A percentile compares a stretch with the other conserved stretches of the same genome.
phyloP scores from a whole-genome alignment of 2,797 vertebrate species.

The Masticophis lateralis region DNA sequence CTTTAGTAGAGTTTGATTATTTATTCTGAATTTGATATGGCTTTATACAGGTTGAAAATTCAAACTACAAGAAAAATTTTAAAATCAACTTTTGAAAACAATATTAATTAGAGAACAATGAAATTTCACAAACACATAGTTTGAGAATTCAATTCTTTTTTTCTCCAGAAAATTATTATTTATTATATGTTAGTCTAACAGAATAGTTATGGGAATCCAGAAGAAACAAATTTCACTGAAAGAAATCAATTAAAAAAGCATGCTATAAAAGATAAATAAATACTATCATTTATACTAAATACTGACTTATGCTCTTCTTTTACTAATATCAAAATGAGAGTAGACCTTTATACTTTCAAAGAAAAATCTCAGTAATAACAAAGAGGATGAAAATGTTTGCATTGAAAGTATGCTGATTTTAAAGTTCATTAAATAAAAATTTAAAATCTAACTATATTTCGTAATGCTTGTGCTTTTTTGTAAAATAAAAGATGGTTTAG shows the following conservation, averaged over 20 bases:
- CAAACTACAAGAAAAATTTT: conserved; percentile 56
- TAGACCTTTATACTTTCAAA: neutral
- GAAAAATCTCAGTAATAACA: neutral
- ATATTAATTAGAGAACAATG: conserved; percentile 53
- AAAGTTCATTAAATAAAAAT: neutral
- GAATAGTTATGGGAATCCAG: conserved; percentile 41
- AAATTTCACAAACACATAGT: conserved; percentile 43
- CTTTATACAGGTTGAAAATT: conserved; percentile 56
- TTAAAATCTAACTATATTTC: neutral
- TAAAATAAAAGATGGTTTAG: neutral
- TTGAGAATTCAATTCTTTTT: conserved; percentile 45
- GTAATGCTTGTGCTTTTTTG: neutral
- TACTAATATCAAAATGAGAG: neutral
- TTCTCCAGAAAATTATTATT: conserved; percentile 43
- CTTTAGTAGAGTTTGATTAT: conserved; percentile 38
- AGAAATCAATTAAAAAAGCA: neutral
- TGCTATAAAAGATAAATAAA: neutral
- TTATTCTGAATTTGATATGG: conserved; percentile 55
- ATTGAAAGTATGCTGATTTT: neutral
- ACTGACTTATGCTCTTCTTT: neutral
- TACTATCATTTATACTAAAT: neutral
- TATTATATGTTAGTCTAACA: conserved; percentile 49
- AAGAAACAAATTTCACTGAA: conserved; percentile 29
- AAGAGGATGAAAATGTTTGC: neutral
- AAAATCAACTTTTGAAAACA: conserved; percentile 50